These are phyloP conservation scores for Chaetodon trifasciatus DNA, from an alignment of 2,797 vertebrate genomes.

Conservation along the genomic window DNA sequence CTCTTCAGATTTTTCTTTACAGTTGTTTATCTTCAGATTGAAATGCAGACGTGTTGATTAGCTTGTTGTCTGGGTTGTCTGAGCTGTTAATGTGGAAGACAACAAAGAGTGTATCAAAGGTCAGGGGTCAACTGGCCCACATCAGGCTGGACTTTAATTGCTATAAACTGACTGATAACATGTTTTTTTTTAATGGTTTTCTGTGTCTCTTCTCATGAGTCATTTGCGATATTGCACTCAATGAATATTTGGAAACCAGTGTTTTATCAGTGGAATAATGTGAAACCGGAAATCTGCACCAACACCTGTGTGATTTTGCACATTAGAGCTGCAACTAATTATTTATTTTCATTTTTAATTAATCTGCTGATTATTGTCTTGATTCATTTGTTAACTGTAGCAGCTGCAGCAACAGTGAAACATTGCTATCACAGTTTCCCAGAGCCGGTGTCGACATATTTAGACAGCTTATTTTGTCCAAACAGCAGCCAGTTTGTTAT, in stretches of 20 bases:
- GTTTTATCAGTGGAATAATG: background rate
- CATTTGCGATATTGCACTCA: background rate
- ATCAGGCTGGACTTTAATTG: background rate
- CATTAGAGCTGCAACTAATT: background rate
- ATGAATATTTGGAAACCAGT: background rate
- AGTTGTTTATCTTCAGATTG: conserved; percentile 40
- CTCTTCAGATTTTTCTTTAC: conserved; percentile 14
- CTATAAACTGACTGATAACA: background rate
- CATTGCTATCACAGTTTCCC: background rate
- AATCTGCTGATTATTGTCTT: background rate
- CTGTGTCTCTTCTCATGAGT: background rate
- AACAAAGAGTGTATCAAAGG: conserved; percentile 28
- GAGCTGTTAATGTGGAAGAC: conserved; percentile 26
- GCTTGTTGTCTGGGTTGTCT: conserved; percentile 18
- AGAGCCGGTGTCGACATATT: background rate
- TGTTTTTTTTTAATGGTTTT: background rate
- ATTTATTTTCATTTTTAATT: background rate
- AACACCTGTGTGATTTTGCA: background rate
- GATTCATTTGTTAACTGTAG: background rate
- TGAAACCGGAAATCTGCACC: background rate
- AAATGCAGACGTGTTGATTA: conserved; percentile 36
- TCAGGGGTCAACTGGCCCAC: conserved; percentile 40
- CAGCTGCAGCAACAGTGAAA: background rate
- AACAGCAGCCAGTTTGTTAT: background rate
- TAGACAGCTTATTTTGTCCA: background rate